Conservation (phyloP, 2,797 vertebrate species). For the Thaleichthys pacificus region DNA sequence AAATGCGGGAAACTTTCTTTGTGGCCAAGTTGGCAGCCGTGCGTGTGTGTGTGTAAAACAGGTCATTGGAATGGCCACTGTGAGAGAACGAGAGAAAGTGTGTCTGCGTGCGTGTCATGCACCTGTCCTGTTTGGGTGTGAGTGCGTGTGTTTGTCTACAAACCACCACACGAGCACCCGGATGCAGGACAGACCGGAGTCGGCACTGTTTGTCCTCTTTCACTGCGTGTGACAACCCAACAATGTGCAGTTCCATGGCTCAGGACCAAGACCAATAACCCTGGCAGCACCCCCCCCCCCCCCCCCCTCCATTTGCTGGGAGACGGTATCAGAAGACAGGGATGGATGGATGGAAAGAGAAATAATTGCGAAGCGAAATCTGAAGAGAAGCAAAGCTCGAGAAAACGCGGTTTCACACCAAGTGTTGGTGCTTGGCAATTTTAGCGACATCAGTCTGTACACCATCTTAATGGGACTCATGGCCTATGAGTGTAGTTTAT, state of each 20-base stretch:
- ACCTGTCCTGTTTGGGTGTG: background rate
- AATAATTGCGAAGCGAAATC: conserved; percentile 17
- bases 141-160: background rate
- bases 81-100: background rate
- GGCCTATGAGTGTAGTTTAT: too few species aligned
- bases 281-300: conserved; percentile 59
- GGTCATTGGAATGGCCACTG: too few species aligned
- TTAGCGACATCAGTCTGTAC: background rate
- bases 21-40: background rate
- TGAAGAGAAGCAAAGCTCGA: background rate
- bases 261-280: conserved; percentile 62
- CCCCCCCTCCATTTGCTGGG: background rate
- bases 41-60: background rate
- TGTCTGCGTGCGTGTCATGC: background rate
- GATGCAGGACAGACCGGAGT: background rate
- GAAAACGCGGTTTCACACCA: background rate
- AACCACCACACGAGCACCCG: background rate
- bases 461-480: too few species aligned
- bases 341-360: conserved; percentile 27
- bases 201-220: background rate
- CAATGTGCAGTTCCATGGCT: conserved; percentile 64
- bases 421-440: background rate
- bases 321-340: conserved; percentile 25
- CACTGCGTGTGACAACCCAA: conserved; percentile 56
- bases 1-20: conserved; percentile 25